Percentiles rank a stretch among this genome's conserved stretches.
phyloP scores from a whole-genome alignment of 64 coral and sea anemone species.

The Astreopora myriophthalma region DNA sequence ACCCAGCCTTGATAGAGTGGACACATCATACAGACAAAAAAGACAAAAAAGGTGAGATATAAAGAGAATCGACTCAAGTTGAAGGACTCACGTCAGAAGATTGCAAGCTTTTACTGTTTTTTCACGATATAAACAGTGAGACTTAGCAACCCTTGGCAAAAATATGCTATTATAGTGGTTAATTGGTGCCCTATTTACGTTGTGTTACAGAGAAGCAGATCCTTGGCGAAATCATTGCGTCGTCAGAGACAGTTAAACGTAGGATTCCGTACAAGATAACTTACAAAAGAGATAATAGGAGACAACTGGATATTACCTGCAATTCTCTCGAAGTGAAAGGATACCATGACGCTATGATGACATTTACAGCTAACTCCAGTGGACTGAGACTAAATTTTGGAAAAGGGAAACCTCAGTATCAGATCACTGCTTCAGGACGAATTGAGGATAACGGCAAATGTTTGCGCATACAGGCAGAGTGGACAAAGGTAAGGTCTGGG shows the following conservation, averaged over 20 bases:
- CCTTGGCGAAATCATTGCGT: not conserved
- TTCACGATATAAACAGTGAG: too few relatives aligned
- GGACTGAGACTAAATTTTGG: conserved; percentile 7
- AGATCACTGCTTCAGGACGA: not conserved
- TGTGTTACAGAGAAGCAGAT: not conserved
- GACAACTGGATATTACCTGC: not conserved
- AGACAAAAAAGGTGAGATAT: not conserved
- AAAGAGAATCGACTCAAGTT: not conserved
- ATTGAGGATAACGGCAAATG: not conserved
- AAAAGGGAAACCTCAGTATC: not conserved
- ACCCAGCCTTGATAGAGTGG: not conserved
- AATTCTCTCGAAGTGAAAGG: not conserved
- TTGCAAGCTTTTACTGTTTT: too few relatives aligned
- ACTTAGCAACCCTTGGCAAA: too few relatives aligned
- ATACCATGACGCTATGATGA: not conserved
- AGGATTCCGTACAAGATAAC: not conserved
- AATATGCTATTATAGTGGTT: not conserved
- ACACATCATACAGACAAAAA: not conserved
- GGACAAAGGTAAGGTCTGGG: not conserved
- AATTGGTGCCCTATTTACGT: too few relatives aligned
- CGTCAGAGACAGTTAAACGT: not conserved
- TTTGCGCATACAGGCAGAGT: not conserved
- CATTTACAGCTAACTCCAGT: not conserved
- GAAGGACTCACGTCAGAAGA: not conserved
- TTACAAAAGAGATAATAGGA: not conserved